phyloP scores from a whole-genome alignment of 2,113 vertebrate genomes.

The Maccullochella peelii region DNA sequence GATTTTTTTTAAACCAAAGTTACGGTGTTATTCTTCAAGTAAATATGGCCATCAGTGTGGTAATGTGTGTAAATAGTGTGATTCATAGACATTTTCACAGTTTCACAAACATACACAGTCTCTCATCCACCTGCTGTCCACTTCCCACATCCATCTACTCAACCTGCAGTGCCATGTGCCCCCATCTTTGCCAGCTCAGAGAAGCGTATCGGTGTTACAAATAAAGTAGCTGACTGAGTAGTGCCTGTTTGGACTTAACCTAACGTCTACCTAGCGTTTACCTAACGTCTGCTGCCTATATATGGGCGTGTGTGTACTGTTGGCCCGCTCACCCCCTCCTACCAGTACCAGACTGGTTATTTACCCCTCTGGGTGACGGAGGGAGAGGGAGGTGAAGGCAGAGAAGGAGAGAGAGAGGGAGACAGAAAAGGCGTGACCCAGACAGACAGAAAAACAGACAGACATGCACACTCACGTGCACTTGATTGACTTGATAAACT shows the following conservation, averaged over 20 bases:
- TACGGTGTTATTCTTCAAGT: constrained; percentile 52
- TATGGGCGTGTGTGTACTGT: constrained; percentile 72
- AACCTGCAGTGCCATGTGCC: constrained; percentile 34
- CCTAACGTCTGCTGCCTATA: constrained; percentile 87
- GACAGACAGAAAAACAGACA: constrained; percentile 52
- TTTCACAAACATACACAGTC: constrained; percentile 32
- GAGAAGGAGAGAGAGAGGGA: constrained; percentile 17
- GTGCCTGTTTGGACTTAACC: constrained; percentile 81
- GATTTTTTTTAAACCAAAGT: constrained; percentile 35
- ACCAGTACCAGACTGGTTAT: constrained; percentile 33
- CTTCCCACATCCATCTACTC: constrained; percentile 59
- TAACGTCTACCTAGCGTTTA: constrained; percentile 86
- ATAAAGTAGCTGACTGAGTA: constrained; percentile 76
- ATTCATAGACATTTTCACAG: constrained; percentile 52
- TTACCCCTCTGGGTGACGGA: constrained; percentile 62
- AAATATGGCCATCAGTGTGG: constrained; percentile 28
- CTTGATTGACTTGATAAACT: constrained; percentile 53
- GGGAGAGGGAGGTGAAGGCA: constrained; percentile 25
- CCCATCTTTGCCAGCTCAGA: constrained; percentile 69
- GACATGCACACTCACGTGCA: constrained; percentile 13
- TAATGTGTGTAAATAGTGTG: constrained; percentile 63
- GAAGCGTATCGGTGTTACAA: constrained; percentile 76
- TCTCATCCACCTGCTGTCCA: constrained; percentile 65
- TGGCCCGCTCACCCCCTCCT: constrained; percentile 47
- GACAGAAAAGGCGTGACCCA: constrained; percentile 34